Percentiles rank a stretch among this genome's conserved stretches.
Evolutionary conservation across 2,797 vertebrate species (phyloP).

Genomic region (Ciconia nigra): DNA sequence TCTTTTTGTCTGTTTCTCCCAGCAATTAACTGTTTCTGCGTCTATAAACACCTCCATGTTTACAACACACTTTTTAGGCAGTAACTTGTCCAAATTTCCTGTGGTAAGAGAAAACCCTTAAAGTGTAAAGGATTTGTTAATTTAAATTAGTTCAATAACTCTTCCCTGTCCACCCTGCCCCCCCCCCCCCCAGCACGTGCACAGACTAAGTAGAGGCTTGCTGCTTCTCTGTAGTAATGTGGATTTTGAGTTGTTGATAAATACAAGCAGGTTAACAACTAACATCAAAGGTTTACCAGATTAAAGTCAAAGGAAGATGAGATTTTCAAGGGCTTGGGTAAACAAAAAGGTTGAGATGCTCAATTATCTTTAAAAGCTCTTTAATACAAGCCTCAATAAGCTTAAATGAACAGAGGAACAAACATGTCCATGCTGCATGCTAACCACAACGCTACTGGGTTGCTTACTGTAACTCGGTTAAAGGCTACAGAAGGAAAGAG

Average conservation of each 20-base stretch:
- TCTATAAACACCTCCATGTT: constrained; percentile 24
- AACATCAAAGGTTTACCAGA: constrained; percentile 64
- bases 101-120: constrained; percentile 42
- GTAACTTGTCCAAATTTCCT: constrained; percentile 15
- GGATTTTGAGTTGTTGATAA: constrained; percentile 44
- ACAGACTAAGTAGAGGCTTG: constrained; percentile 8
- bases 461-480: constrained; percentile 18
- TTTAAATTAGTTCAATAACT: constrained; percentile 33
- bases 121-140: constrained; percentile 38
- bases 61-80: neutral
- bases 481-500: constrained; percentile 36
- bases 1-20: constrained; percentile 5
- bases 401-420: constrained; percentile 60
- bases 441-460: neutral
- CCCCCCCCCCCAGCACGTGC: neutral
- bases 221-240: neutral
- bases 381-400: constrained; percentile 55
- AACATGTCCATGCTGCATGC: neutral
- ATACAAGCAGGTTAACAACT: constrained; percentile 64
- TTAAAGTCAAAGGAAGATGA: constrained; percentile 65
- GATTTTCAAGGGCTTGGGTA: constrained; percentile 60
- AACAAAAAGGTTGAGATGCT: constrained; percentile 57
- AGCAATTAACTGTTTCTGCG: constrained; percentile 24
- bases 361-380: constrained; percentile 65
- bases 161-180: neutral